These are phyloP conservation scores for Callipepla californica DNA, from an alignment of 2,113 vertebrate species.

Conservation along the genomic window DNA sequence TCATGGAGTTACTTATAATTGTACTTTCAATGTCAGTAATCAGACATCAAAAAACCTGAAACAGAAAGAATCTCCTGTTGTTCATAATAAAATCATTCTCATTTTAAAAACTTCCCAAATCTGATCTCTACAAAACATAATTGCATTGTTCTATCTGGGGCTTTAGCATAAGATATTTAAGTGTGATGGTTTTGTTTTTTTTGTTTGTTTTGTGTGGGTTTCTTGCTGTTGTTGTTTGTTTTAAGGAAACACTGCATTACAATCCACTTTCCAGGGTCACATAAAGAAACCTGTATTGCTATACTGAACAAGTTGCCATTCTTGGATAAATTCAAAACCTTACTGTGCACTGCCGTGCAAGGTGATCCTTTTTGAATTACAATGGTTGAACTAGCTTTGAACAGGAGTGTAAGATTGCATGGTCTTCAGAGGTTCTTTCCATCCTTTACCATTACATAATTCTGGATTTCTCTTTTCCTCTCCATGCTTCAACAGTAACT, in stretches of 20 bases:
- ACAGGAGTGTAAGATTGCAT: not conserved
- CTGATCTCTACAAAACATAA: fast-evolving
- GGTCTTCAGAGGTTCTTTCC: not conserved
- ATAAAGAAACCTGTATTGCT: not conserved
- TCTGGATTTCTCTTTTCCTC: not conserved
- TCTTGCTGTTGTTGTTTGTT: not conserved
- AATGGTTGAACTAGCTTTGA: not conserved
- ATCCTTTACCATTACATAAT: not conserved
- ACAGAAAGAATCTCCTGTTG: not conserved
- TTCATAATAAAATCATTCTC: not conserved
- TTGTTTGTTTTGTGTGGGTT: fast-evolving
- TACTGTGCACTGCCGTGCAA: not conserved
- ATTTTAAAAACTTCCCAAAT: not conserved
- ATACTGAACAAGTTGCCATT: not conserved
- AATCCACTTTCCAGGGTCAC: not conserved
- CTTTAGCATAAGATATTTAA: not conserved
- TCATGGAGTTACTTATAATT: not conserved
- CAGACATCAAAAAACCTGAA: not conserved
- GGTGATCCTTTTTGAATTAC: not conserved
- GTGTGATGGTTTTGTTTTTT: not conserved
- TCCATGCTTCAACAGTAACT: not conserved
- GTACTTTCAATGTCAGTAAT: not conserved
- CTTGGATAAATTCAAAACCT: not conserved
- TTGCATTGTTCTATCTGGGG: not conserved
- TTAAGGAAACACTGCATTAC: not conserved